These are phyloP conservation scores for Dioctria rufipes DNA, from an alignment of 2,888 invertebrate species.

Conservation along the genomic window DNA sequence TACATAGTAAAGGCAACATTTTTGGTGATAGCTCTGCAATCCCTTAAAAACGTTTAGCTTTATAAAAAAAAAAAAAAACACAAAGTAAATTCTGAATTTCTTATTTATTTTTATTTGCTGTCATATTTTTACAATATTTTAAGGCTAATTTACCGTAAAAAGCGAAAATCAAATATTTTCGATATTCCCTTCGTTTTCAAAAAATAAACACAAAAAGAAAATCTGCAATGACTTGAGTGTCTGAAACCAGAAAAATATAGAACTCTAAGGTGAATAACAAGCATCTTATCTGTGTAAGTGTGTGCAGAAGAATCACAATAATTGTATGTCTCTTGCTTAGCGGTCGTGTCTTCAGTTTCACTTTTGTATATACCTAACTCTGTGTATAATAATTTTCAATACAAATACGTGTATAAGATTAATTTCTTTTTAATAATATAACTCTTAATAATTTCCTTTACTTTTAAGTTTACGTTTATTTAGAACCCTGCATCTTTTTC, in stretches of 20 bases:
- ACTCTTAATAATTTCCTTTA: conserved; percentile 37
- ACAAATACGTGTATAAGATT: conserved; percentile 47
- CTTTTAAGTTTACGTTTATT: conserved; percentile 35
- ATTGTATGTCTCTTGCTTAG: conserved; percentile 13
- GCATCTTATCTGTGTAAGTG: background rate
- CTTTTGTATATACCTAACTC: conserved; percentile 21
- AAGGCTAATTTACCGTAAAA: conserved; percentile 48
- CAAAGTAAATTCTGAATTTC: background rate
- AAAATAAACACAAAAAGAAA: background rate
- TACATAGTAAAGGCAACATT: too few species aligned
- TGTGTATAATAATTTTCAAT: conserved; percentile 43
- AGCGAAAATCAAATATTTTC: conserved; percentile 33
- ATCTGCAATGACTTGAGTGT: conserved; percentile 27
- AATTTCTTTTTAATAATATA: conserved; percentile 23
- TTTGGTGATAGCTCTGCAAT: too few species aligned
- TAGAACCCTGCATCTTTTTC: conserved; percentile 49
- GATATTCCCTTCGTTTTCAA: background rate
- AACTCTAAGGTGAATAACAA: conserved; percentile 43
- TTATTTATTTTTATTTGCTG: conserved; percentile 4
- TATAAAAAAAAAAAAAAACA: background rate
- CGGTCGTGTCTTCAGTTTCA: background rate
- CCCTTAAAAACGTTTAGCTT: too few species aligned
- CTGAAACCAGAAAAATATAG: conserved; percentile 45
- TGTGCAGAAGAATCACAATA: background rate
- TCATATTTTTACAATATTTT: conserved; percentile 34